phyloP scores from a whole-genome alignment of 2,113 vertebrate genomes.

The Takifugu flavidus region DNA sequence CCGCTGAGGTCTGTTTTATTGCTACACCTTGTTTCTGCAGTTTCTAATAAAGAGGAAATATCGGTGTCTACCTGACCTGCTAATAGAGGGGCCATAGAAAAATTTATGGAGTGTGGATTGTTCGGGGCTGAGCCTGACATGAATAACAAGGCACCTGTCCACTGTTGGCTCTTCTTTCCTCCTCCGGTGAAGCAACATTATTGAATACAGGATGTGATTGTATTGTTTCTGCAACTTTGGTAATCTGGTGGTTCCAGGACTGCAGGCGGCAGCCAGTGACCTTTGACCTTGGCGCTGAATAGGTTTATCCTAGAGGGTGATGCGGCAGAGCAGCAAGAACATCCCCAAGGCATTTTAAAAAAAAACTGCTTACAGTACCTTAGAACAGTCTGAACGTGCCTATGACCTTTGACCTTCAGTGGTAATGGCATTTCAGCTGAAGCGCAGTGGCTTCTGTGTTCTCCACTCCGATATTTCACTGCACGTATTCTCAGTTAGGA shows the following conservation, averaged over 20 bases:
- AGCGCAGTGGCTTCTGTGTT: too few species aligned
- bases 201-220: constrained; percentile 35
- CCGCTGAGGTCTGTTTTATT: constrained; percentile 57
- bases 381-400: too few species aligned
- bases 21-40: constrained; percentile 54
- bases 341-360: too few species aligned
- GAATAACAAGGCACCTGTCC: constrained; percentile 59
- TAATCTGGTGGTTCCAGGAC: too few species aligned
- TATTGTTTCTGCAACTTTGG: background rate
- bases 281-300: too few species aligned
- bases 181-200: constrained; percentile 45
- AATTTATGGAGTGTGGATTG: constrained; percentile 59
- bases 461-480: too few species aligned
- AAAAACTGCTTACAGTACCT: too few species aligned
- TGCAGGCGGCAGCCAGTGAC: too few species aligned
- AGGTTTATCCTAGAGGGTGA: too few species aligned
- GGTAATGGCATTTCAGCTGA: too few species aligned
- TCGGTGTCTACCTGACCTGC: constrained; percentile 63
- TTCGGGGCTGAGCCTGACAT: constrained; percentile 52
- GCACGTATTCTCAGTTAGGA: background rate
- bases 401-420: too few species aligned
- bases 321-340: too few species aligned
- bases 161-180: constrained; percentile 27
- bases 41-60: constrained; percentile 73
- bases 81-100: constrained; percentile 51